A percentile compares a stretch with the other conserved stretches of the same genome.
Conservation (phyloP, 1,140 invertebrate genomes). For the Araneus ventricosus region DNA sequence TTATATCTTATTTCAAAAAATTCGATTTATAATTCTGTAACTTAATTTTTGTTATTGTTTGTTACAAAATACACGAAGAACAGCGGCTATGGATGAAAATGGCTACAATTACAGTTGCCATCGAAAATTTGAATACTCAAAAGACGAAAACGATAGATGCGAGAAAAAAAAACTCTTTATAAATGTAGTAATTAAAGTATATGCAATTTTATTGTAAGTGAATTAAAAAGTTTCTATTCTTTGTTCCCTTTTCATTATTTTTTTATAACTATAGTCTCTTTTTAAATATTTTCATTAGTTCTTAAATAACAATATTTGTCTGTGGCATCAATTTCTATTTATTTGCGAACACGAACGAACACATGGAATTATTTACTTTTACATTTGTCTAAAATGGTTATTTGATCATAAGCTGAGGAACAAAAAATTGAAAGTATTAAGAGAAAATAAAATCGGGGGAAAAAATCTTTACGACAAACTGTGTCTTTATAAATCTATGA, state of each 20-base stretch:
- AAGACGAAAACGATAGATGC: not conserved
- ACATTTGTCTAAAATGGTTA: no score
- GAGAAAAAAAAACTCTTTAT: not conserved
- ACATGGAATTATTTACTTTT: slow-evolving; percentile 9
- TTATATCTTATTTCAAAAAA: not conserved
- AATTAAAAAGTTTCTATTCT: not conserved
- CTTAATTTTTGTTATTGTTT: no score
- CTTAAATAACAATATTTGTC: no score
- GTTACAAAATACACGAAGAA: no score
- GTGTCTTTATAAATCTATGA: not conserved
- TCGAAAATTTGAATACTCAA: not conserved
- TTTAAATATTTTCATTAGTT: no score
- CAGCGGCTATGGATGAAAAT: not conserved
- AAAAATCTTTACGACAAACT: not conserved
- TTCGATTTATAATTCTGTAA: not conserved
- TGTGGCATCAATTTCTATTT: no score
- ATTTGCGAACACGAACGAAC: not conserved
- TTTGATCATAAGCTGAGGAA: no score
- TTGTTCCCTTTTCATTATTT: no score
- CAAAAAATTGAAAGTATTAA: no score
- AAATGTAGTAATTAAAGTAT: not conserved
- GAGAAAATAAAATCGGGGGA: no score
- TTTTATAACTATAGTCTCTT: no score
- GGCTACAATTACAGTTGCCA: not conserved
- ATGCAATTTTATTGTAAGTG: not conserved